These are phyloP conservation scores for Plectropomus leopardus DNA, from an alignment of 2,113 vertebrate genomes.

Conservation along the genomic window DNA sequence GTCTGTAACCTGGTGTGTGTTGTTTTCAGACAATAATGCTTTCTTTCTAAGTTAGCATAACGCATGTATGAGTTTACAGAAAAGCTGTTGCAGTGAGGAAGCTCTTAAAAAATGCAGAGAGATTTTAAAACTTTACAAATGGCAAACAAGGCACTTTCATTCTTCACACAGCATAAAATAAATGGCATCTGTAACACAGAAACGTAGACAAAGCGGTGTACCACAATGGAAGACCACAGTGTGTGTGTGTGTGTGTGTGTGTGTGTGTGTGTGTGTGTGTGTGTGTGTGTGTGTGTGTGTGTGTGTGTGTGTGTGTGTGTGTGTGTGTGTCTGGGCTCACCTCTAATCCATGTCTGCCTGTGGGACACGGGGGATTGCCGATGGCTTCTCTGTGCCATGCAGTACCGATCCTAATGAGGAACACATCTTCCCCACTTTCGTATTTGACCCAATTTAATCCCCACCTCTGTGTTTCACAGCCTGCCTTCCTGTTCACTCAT, in stretches of 20 bases:
- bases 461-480: constrained; percentile 33
- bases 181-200: constrained; percentile 4
- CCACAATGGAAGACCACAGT: constrained; percentile 19
- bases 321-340: constrained; percentile 27
- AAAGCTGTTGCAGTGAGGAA: background rate
- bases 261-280: constrained; percentile 15
- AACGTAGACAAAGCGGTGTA: constrained; percentile 7
- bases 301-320: background rate
- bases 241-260: background rate
- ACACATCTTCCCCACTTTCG: constrained; percentile 50
- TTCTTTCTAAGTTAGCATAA: constrained; percentile 3
- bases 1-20: constrained; percentile 11
- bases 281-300: constrained; percentile 13
- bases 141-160: background rate
- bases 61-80: background rate
- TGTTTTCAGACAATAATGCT: constrained; percentile 7
- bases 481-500: constrained; percentile 10
- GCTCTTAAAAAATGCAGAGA: background rate
- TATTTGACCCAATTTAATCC: constrained; percentile 63
- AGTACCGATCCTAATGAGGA: constrained; percentile 43
- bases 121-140: constrained; percentile 6
- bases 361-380: constrained; percentile 67
- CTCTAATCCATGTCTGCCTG: constrained; percentile 67
- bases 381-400: constrained; percentile 55
- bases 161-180: constrained; percentile 6